These are phyloP conservation scores for Yponomeuta plumbellus DNA, from an alignment of 2,888 invertebrate species.

Conservation along the genomic window DNA sequence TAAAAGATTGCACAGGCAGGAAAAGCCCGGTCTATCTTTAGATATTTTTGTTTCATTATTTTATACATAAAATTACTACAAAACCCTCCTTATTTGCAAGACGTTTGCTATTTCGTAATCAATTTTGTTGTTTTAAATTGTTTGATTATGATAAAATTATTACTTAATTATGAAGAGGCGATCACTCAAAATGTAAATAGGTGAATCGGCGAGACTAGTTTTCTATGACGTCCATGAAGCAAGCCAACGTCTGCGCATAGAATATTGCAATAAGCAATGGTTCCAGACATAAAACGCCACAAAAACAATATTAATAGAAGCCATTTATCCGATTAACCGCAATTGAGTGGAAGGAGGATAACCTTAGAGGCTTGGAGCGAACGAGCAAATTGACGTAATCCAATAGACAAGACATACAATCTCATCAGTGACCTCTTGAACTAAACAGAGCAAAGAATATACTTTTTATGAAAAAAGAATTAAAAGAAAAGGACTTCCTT, in stretches of 20 bases:
- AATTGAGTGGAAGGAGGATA: neutral
- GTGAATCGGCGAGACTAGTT: neutral
- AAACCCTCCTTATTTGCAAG: too few species aligned
- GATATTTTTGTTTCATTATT: too few species aligned
- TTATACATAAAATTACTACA: too few species aligned
- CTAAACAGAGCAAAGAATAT: neutral
- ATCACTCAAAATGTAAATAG: neutral
- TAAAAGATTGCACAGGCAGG: too few species aligned
- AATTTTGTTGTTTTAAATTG: too few species aligned
- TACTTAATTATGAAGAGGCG: neutral
- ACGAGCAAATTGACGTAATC: conserved; percentile 13
- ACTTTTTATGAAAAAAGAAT: too few species aligned
- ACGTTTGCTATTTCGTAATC: too few species aligned
- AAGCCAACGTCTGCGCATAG: neutral
- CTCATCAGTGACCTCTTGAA: neutral
- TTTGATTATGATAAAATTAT: too few species aligned
- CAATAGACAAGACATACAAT: neutral
- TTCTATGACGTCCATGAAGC: neutral
- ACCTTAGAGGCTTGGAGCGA: neutral
- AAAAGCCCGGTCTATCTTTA: too few species aligned
- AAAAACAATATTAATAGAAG: neutral
- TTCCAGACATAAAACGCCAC: neutral
- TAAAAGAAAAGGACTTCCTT: too few species aligned
- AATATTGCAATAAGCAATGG: neutral
- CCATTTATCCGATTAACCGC: neutral